Conservation (phyloP, 2,113 vertebrate genomes). For the Uria aalge region DNA sequence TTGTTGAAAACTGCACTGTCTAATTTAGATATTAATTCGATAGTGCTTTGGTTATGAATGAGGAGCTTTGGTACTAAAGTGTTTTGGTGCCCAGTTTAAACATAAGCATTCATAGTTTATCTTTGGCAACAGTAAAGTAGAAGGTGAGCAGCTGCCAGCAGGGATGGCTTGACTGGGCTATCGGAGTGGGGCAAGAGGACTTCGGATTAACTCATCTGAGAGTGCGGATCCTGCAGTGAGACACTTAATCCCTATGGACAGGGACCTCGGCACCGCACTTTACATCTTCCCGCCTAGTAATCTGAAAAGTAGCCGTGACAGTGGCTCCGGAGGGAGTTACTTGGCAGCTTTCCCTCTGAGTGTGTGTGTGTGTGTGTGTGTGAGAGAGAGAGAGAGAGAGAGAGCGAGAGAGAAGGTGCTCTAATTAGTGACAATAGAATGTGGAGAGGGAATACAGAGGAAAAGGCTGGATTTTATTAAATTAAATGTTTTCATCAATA, state of each 20-base stretch:
- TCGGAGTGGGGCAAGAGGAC: neutral
- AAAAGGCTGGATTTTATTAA: slow-evolving; percentile 22
- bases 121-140: neutral
- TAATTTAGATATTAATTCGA: neutral
- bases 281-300: neutral
- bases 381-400: too few relatives aligned
- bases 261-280: neutral
- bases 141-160: neutral
- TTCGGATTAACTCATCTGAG: neutral
- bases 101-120: neutral
- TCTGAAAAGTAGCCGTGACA: neutral
- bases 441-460: neutral
- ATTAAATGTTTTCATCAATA: slow-evolving; percentile 43
- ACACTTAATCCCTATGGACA: neutral
- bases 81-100: neutral
- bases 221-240: neutral
- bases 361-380: neutral
- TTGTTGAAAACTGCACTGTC: neutral
- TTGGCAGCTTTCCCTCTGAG: slow-evolving; percentile 17
- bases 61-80: neutral
- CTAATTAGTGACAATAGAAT: slow-evolving; percentile 16
- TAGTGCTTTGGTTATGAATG: neutral
- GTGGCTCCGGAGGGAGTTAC: neutral
- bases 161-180: neutral
- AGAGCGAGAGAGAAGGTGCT: neutral